phyloP scores from a whole-genome alignment of 2,113 vertebrate genomes.

The Rhabdornis inornatus region DNA sequence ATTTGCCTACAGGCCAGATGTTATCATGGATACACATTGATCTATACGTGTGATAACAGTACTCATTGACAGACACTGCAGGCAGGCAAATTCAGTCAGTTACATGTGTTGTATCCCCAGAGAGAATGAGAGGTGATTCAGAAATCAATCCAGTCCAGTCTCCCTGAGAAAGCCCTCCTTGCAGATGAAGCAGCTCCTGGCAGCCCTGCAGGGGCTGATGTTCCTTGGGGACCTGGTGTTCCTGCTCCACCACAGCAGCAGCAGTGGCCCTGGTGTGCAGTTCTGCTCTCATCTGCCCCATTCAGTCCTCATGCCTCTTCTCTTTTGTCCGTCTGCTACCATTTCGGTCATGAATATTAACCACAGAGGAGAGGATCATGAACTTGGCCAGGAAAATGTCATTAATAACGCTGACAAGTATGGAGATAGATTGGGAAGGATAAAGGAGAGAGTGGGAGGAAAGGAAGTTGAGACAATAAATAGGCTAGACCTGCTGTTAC shows the following conservation, averaged over 20 bases:
- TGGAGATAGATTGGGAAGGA: conserved; percentile 44
- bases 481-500: conserved; percentile 45
- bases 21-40: neutral
- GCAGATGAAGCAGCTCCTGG: neutral
- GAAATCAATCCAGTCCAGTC: neutral
- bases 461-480: conserved; percentile 38
- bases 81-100: neutral
- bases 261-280: rapidly evolving
- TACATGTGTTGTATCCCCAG: neutral
- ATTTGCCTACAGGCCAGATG: neutral
- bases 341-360: neutral
- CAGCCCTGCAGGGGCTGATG: neutral
- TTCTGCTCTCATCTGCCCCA: neutral
- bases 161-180: neutral
- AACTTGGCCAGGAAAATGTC: neutral
- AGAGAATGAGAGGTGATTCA: neutral
- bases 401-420: conserved; percentile 42
- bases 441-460: conserved; percentile 58
- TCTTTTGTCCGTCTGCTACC: neutral
- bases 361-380: neutral
- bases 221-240: neutral
- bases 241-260: neutral
- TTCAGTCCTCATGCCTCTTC: neutral
- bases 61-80: neutral
- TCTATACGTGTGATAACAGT: neutral